phyloP scores from a whole-genome alignment of 2,888 invertebrate species.

The Pecten maximus region DNA sequence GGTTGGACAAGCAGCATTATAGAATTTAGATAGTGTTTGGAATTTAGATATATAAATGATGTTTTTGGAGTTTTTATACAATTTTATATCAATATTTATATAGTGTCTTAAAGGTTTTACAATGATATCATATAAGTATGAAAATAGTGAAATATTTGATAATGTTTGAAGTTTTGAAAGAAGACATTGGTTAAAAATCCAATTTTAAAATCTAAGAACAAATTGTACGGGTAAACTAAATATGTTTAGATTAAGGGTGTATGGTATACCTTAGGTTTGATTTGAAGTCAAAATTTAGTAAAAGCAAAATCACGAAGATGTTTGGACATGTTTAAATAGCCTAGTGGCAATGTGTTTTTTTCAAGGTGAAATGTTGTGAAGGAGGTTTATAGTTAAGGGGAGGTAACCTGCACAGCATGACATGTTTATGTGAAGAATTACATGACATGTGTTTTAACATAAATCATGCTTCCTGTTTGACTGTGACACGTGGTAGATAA shows the following conservation, averaged over 20 bases:
- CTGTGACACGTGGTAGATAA: slow-evolving; percentile 30
- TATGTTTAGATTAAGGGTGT: not conserved
- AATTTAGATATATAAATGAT: too few relatives aligned
- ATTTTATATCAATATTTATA: too few relatives aligned
- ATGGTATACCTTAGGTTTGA: not conserved
- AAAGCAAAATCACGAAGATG: not conserved
- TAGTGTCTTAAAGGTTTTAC: too few relatives aligned
- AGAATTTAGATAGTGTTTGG: not conserved
- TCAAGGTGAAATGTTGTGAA: not conserved
- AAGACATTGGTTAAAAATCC: not conserved
- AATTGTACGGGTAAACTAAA: not conserved
- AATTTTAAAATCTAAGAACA: not conserved
- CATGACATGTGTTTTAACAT: slow-evolving; percentile 35
- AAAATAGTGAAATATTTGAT: not conserved
- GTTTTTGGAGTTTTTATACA: too few relatives aligned
- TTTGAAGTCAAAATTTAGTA: not conserved
- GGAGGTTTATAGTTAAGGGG: not conserved
- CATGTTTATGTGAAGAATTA: not conserved
- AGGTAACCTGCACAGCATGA: not conserved
- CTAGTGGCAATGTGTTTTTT: not conserved
- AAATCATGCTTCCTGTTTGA: slow-evolving; percentile 13
- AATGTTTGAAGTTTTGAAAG: not conserved
- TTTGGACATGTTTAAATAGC: not conserved
- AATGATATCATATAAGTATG: not conserved
- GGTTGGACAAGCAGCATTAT: not conserved